Evolutionary conservation across 2,797 vertebrate genomes (phyloP).

Genomic region (Pseudocheirus occidentalis): DNA sequence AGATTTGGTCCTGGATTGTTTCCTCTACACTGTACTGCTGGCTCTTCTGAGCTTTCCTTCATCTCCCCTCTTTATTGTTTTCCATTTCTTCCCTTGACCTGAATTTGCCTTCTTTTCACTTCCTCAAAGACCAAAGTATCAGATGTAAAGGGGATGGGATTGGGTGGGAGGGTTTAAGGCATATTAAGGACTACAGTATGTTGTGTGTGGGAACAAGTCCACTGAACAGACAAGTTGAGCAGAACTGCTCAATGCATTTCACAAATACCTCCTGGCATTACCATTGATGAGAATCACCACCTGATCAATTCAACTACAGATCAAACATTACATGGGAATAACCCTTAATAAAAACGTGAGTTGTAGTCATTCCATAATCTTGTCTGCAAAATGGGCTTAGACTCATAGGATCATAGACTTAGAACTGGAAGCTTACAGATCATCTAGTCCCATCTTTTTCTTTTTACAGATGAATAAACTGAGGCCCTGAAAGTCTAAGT

Average conservation of each 20-base stretch:
- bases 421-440: neutral
- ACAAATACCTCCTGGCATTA: neutral
- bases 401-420: neutral
- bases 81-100: neutral
- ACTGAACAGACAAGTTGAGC: neutral
- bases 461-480: neutral
- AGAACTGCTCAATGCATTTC: neutral
- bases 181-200: neutral
- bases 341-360: neutral
- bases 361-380: neutral
- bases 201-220: neutral
- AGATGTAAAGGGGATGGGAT: neutral
- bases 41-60: neutral
- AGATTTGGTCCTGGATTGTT: neutral
- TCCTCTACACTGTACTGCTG: neutral
- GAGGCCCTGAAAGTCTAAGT: neutral
- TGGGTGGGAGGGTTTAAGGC: neutral
- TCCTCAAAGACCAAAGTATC: neutral
- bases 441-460: neutral
- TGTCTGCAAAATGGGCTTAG: neutral
- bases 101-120: neutral
- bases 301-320: neutral
- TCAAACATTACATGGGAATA: neutral
- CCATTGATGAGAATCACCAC: neutral
- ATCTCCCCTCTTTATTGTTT: neutral